These are phyloP conservation scores for Drosophila nikananu DNA, from an alignment of 1,140 invertebrate genomes.

Conservation along the genomic window DNA sequence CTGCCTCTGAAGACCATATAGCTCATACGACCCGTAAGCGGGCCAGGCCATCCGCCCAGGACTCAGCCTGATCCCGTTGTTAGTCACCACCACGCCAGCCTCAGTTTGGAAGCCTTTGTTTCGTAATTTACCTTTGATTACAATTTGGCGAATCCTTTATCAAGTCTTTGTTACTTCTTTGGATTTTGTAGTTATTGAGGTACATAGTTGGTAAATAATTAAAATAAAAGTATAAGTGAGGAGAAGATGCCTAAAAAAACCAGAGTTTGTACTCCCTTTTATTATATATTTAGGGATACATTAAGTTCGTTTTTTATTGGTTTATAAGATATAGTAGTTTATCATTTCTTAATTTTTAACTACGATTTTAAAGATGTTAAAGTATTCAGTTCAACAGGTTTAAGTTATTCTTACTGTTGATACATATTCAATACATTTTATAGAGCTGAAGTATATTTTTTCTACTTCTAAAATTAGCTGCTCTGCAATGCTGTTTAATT, in stretches of 20 bases:
- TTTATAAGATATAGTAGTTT: background rate
- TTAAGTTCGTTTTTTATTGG: background rate
- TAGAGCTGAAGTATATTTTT: background rate
- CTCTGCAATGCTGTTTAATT: background rate
- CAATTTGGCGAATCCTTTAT: constrained; percentile 31
- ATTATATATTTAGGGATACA: too few species aligned
- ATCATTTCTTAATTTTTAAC: too few species aligned
- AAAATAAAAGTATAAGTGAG: background rate
- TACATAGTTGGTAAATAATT: constrained; percentile 15
- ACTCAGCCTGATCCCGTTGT: constrained; percentile 25
- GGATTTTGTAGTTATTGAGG: constrained; percentile 18
- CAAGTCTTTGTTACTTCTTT: constrained; percentile 10
- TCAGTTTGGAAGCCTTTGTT: constrained; percentile 37
- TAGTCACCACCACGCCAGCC: constrained; percentile 10
- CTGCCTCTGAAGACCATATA: constrained; percentile 43
- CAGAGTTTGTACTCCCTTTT: background rate
- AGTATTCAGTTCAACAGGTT: too few species aligned
- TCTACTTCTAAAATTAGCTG: too few species aligned
- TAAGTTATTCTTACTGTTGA: too few species aligned
- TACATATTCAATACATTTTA: background rate
- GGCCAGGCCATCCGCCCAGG: constrained; percentile 21
- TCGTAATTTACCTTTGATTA: constrained; percentile 75
- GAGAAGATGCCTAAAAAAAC: background rate
- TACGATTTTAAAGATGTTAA: too few species aligned
- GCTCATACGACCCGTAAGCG: constrained; percentile 18